phyloP scores from a whole-genome alignment of 2,888 invertebrate species.

The Drosophila mulleri region DNA sequence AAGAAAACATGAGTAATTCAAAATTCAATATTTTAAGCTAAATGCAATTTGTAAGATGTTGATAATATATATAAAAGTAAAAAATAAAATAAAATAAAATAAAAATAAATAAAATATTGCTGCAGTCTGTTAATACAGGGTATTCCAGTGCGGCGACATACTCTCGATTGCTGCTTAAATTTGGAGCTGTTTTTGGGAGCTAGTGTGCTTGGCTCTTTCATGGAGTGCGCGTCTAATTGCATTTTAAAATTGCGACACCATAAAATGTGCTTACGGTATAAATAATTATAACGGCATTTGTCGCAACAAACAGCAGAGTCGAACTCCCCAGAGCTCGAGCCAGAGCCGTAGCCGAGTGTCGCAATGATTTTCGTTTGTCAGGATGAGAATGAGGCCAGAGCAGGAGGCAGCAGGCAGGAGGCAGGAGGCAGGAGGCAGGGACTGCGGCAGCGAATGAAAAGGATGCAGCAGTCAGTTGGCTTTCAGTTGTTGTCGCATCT shows the following conservation, averaged over 20 bases:
- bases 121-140: conserved; percentile 28
- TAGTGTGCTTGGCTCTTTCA: conserved; percentile 41
- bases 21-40: no score
- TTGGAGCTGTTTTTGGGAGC: conserved; percentile 34
- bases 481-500: conserved; percentile 74
- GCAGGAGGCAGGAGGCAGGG: not conserved
- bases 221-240: conserved; percentile 80
- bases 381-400: conserved; percentile 27
- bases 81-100: no score
- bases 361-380: conserved; percentile 76
- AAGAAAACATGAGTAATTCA: no score
- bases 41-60: no score
- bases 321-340: conserved; percentile 51
- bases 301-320: conserved; percentile 73
- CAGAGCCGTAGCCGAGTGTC: conserved; percentile 40
- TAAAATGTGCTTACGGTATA: conserved; percentile 83
- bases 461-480: conserved; percentile 48
- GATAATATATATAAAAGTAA: no score
- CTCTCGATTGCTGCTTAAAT: not conserved
- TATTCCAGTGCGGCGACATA: not conserved
- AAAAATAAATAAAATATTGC: no score
- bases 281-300: conserved; percentile 83
- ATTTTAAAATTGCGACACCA: conserved; percentile 83
- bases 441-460: conserved; percentile 16
- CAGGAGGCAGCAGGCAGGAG: not conserved